These are phyloP conservation scores for Triplophysa siluroides DNA, from an alignment of 2,113 vertebrate genomes.

Conservation along the genomic window DNA sequence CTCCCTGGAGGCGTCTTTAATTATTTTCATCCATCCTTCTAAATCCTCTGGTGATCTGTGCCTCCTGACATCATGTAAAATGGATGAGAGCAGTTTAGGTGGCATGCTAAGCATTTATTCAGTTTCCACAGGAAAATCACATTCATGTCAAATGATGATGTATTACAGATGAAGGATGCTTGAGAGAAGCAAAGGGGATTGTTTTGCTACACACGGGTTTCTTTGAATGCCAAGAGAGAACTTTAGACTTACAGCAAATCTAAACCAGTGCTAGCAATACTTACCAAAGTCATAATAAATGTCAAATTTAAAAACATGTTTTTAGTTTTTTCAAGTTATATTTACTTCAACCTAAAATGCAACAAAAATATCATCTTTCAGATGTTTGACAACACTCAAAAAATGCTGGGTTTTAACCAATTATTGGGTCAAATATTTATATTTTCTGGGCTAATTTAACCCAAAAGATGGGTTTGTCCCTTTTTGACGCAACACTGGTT, in stretches of 20 bases:
- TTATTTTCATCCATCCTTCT: constrained; percentile 26
- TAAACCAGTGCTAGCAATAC: background rate
- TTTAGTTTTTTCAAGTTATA: background rate
- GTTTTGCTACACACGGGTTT: background rate
- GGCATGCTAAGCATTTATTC: constrained; percentile 32
- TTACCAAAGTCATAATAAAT: background rate
- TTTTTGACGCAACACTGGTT: no score
- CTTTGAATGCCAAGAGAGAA: no score
- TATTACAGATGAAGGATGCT: constrained; percentile 15
- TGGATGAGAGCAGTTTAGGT: constrained; percentile 23
- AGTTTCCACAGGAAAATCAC: constrained; percentile 32
- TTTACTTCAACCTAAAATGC: background rate
- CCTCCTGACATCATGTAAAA: constrained; percentile 38
- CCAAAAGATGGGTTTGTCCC: no score
- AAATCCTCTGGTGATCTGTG: constrained; percentile 31
- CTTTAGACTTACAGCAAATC: background rate
- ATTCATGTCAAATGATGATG: constrained; percentile 28
- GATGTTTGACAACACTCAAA: no score
- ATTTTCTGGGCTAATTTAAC: no score
- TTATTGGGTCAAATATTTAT: no score
- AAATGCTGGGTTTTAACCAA: no score
- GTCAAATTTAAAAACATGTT: background rate
- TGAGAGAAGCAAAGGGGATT: background rate
- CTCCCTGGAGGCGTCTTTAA: constrained; percentile 24
- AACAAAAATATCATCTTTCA: background rate